Evolutionary conservation across 2,888 invertebrate genomes (phyloP).

Genomic region (Chromoteleia sp.): DNA sequence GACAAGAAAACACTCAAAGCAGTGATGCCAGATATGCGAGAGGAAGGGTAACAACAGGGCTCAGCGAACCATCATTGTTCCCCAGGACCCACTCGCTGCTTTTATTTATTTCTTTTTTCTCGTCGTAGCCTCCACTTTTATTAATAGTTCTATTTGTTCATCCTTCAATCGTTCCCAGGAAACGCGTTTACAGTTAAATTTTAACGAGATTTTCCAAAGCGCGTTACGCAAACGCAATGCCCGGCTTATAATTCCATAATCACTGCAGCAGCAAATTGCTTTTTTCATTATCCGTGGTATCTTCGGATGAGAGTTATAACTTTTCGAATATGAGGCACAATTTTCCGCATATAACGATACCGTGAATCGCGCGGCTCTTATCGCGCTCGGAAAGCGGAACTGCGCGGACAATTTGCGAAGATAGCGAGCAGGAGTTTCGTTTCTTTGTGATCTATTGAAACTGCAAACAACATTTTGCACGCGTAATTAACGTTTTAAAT

Average conservation of each 20-base stretch:
- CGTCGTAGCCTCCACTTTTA: constrained; percentile 14
- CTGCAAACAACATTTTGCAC: not conserved
- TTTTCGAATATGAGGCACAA: constrained; percentile 55
- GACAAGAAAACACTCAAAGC: constrained; percentile 68
- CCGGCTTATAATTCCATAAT: constrained; percentile 47
- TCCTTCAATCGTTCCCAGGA: constrained; percentile 46
- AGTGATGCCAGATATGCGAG: constrained; percentile 66
- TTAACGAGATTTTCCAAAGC: constrained; percentile 48
- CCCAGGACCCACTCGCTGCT: constrained; percentile 27
- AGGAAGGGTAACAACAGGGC: constrained; percentile 70
- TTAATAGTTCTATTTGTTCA: constrained; percentile 53
- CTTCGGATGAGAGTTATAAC: constrained; percentile 38
- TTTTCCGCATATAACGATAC: constrained; percentile 63
- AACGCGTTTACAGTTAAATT: constrained; percentile 42
- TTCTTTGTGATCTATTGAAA: constrained; percentile 15
- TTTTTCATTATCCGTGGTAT: constrained; percentile 57
- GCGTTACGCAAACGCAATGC: constrained; percentile 28
- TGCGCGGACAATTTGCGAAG: constrained; percentile 58
- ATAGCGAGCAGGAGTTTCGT: constrained; percentile 27
- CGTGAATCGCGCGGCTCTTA: constrained; percentile 52
- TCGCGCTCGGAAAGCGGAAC: constrained; percentile 62
- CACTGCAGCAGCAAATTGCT: constrained; percentile 54
- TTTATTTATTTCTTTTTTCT: constrained; percentile 16
- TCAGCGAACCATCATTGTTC: constrained; percentile 34
- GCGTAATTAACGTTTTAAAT: not conserved